Evolutionary conservation across 2,113 vertebrate species (phyloP), one percentile per base, ranked within the genome.

Genomic region (Pardalotus punctatus): DNA sequence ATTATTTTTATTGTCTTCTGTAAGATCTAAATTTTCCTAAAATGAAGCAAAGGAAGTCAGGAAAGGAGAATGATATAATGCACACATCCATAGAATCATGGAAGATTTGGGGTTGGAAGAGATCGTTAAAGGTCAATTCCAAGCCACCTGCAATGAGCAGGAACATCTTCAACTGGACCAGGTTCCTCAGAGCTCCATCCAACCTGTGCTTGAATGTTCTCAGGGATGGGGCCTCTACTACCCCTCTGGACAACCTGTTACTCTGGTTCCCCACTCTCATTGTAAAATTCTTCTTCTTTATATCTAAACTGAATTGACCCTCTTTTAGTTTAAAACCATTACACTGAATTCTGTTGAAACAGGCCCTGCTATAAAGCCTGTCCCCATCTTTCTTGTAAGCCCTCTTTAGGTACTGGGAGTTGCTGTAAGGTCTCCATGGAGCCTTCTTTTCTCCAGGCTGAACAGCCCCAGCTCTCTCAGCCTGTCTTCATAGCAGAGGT

Each of bases 61-160:
- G 36, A 15, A 11, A 50, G 20, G 33, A 48, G 8, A 84, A 47
- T 0, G 1, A 27, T 16, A 29, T 33, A 61, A 69, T 0, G 0
- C 5, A 22, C 12, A 48, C 10, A 69, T 61, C 40, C 35, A 42
- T 3, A 6, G 40, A 48, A 48, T 36, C 17, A 53, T 20, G 42
- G n/a, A 60, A 47, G 6, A 21, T 42, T 48, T 65, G n/a, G 36
- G 12, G 9, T 40, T 54, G 31, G n/a, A 86, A 48, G 21, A 48
- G 22, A 29, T 23, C 6, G 61, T 48, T 35, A 33, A 54, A 80
- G 3, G 35, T 42, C 31, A 28, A 2, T 31, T 79, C 17, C 1
- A 3, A 35, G 1, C 3, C 29, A 10, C 1, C 19, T 36, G 35
- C 25, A 48, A 53, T 36, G 19, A 80, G 28, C 31, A 67, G 27